Evolutionary conservation across 1,140 invertebrate genomes (phyloP).

Genomic region (Pogonomyrmex barbatus): DNA sequence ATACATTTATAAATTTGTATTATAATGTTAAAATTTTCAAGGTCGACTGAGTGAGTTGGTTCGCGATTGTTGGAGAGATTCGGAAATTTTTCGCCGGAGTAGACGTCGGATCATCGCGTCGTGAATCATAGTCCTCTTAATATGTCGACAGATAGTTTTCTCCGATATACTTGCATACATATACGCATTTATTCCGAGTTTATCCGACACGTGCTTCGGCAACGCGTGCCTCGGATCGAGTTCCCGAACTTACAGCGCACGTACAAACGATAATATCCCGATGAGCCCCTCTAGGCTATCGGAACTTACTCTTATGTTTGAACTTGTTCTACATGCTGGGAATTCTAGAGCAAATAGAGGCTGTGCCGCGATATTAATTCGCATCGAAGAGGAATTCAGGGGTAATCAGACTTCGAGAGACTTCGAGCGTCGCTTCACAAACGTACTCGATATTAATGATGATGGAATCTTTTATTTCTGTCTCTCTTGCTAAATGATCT

Average conservation of each 20-base stretch:
- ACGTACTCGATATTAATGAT: not conserved
- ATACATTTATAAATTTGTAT: not conserved
- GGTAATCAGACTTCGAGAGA: constrained; percentile 27
- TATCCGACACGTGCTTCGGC: constrained; percentile 19
- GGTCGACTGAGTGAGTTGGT: not conserved
- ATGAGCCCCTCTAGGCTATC: constrained; percentile 14
- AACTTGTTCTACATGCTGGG: constrained; percentile 25
- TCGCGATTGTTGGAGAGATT: not conserved
- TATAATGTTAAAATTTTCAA: not conserved
- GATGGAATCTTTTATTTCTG: not conserved
- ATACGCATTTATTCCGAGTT: constrained; percentile 14
- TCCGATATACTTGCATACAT: no score
- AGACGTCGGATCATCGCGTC: not conserved
- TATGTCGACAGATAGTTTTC: not conserved
- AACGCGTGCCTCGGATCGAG: constrained; percentile 26
- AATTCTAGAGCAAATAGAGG: constrained; percentile 47
- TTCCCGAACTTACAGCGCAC: constrained; percentile 31
- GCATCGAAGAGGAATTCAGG: not conserved
- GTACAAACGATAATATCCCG: constrained; percentile 24
- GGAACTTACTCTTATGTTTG: constrained; percentile 56
- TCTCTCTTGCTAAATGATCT: not conserved
- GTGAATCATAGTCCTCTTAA: not conserved
- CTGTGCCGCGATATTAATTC: constrained; percentile 20
- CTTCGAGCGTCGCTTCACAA: not conserved
- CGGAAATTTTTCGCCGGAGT: not conserved